phyloP scores from a whole-genome alignment of 2,113 vertebrate species.

The Bubo scandiacus region DNA sequence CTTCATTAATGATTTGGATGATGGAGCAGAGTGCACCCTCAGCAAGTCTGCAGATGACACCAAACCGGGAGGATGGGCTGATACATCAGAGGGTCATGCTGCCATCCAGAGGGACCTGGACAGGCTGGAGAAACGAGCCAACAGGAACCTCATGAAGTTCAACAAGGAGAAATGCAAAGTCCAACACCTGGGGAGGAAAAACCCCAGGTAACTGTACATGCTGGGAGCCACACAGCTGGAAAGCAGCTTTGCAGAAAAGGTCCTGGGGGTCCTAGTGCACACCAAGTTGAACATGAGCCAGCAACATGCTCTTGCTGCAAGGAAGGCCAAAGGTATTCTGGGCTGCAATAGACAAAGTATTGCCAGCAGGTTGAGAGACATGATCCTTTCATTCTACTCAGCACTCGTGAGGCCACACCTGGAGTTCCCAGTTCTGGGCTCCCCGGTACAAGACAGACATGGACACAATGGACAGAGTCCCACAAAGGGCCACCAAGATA shows the following conservation, averaged over 20 bases:
- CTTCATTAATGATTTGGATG: background rate
- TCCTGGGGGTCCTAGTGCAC: background rate
- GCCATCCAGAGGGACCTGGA: too few species aligned
- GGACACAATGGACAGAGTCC: background rate
- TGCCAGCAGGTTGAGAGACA: background rate
- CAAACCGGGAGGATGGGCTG: too few species aligned
- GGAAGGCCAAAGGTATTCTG: background rate
- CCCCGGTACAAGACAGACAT: background rate
- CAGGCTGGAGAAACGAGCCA: too few species aligned
- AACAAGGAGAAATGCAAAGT: background rate
- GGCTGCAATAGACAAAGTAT: background rate
- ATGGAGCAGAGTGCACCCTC: background rate
- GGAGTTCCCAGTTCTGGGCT: background rate
- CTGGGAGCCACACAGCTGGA: background rate
- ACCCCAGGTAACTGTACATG: background rate
- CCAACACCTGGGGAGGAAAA: background rate
- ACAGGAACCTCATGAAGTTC: background rate
- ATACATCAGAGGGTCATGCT: too few species aligned
- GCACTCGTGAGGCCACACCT: background rate
- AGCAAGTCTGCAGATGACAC: background rate
- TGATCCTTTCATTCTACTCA: background rate
- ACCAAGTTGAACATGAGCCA: background rate
- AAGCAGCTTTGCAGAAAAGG: background rate
- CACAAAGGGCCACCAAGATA: background rate
- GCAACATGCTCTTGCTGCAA: background rate